A percentile compares a stretch with the other conserved stretches of the same genome.
Conservation (phyloP, 1,140 invertebrate genomes). For the Brachystomella parvula region DNA sequence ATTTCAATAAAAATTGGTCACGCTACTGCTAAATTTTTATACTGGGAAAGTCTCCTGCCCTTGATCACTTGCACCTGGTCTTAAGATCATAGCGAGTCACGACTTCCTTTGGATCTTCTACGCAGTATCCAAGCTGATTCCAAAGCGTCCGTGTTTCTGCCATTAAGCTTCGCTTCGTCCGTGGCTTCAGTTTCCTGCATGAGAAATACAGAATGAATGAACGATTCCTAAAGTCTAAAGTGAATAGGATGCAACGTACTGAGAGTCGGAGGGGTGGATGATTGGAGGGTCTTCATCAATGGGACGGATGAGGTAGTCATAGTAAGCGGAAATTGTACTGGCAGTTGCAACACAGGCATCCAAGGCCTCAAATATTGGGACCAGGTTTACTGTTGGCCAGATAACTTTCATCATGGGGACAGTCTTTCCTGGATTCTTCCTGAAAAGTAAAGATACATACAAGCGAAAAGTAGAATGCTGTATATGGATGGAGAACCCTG, state of each 20-base stretch:
- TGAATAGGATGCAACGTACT: too few relatives aligned
- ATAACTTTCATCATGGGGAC: neutral
- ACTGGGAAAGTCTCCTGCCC: too few relatives aligned
- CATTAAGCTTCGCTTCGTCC: too few relatives aligned
- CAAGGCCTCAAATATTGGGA: neutral
- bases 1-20: too few relatives aligned
- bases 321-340: neutral
- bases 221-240: too few relatives aligned
- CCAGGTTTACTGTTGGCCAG: neutral
- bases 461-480: too few relatives aligned
- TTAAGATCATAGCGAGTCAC: neutral
- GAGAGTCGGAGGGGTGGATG: too few relatives aligned
- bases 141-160: neutral
- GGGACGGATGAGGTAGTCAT: neutral
- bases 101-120: neutral
- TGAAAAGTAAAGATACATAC: neutral
- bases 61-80: neutral
- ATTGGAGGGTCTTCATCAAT: neutral
- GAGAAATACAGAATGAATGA: too few relatives aligned
- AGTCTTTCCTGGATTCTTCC: slow-evolving; percentile 1
- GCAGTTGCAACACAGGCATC: neutral
- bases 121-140: slow-evolving; percentile 6
- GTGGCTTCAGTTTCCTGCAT: too few relatives aligned
- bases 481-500: too few relatives aligned
- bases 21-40: too few relatives aligned